Evolutionary conservation across 2,888 invertebrate species (phyloP), one percentile per base, ranked within the genome.

Genomic region (Agrotis ipsilon): DNA sequence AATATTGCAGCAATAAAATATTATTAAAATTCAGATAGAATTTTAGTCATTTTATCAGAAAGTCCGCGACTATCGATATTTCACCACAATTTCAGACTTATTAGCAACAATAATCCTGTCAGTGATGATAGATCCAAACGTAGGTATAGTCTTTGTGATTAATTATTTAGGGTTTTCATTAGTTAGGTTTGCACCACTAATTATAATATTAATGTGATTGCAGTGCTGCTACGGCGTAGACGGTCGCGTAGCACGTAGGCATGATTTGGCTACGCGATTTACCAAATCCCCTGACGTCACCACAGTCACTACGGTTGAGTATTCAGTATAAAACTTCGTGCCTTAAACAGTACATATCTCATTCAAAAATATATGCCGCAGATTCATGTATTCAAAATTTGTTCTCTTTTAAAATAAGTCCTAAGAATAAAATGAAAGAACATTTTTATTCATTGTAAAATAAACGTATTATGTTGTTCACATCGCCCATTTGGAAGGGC

Each of bases 401-500:
- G 7, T 32, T 32, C 7, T 1, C 19, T 52, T 18, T 52, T 52
- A 65, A 43, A 27, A 45, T 11, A 57, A n/a, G 11, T 21, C 24
- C 54, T 57, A 61, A 32, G 16, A 52, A 69, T 49, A 68, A 32
- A 27, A 48, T 60, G 13, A 75, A 51, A 68, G 27, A 19, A 13
- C 46, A 57, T 61, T 52, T 64, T 67, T 69, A 69, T 77, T 59
- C 21, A 59, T 52, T 59, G 24, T 62, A 24, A 62, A 63, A 71
- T 63, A 59, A 81, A 77, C 58, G 39, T 55, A 46, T 78, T 46
- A 57, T 55, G 62, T 71, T 70, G 19, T 58, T 62, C 61, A 70
- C 49, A 45, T 54, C 27, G 11, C 14, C 55, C 32, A 65, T 45
- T 68, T 46, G 39, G 21, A n/a, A 46, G 45, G 54, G 43, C 49